Evolutionary conservation across 2,113 vertebrate genomes (phyloP), one percentile per base, ranked within the genome.

Genomic region (Dasyprocta punctata): DNA sequence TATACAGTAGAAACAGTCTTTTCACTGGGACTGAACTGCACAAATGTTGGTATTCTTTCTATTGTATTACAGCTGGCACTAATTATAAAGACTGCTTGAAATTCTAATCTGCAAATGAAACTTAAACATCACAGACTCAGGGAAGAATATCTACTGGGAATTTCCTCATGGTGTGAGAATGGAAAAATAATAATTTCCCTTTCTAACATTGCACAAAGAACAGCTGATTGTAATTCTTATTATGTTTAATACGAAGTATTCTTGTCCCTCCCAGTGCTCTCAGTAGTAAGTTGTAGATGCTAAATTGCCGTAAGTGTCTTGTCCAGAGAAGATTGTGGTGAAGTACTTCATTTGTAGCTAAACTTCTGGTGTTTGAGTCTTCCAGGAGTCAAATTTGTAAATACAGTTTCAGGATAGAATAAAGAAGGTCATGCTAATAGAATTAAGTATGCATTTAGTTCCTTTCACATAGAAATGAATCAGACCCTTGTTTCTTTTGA

Each of bases 321-420:
- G 26, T 61, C 5, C 47, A 41, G 38, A 26, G 60, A 52, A 87
- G 65, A 86, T 61, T 38, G 20, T 36, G 63, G 36, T 86, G 81
- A 85, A 13, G 44, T 38, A 38, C 20, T 63, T 33, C 3, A 7
- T 60, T 33, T 67, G n/a, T 92, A 38, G 16, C 2, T 92, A 41
- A 71, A 1, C 87, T 96, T 94, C 63, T 77, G 11, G 71, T 83
- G 94, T 54, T 71, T 80, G 47, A 86, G n/a, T 94, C 49, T 87
- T 65, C 38, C 26, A 30, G 26, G 30, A 91, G 33, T 49, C 6
- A n/a, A 47, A 13, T 61, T 20, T 33, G 67, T 63, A 38, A 38
- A 1, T 63, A 12, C 33, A 58, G 17, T 88, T 24, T 95, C n/a
- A 73, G 49, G 20, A 63, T 71, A 86, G 33, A 96, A 47, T 80